Conservation (phyloP, 2,888 invertebrate species). For the Mythimna lalbum region DNA sequence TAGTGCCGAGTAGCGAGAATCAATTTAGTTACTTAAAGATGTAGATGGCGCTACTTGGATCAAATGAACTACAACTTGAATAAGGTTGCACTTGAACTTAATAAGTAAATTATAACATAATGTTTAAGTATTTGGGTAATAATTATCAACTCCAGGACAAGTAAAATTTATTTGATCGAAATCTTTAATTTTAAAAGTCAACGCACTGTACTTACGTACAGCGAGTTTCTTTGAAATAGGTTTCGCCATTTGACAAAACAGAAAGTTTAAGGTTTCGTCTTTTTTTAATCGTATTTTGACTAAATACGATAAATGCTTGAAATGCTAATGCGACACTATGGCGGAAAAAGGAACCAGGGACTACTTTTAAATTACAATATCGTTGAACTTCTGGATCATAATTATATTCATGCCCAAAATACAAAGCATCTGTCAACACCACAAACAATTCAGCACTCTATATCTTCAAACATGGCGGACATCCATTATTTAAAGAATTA, state of each 20-base stretch:
- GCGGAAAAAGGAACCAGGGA: neutral
- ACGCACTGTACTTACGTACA: no score
- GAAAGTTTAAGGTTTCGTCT: neutral
- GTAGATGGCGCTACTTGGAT: slow-evolving; percentile 74
- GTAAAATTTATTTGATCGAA: no score
- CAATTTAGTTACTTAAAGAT: slow-evolving; percentile 35
- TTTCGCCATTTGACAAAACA: no score
- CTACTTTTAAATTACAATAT: neutral
- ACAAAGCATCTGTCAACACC: neutral
- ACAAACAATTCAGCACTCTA: slow-evolving; percentile 3
- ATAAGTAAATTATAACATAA: neutral
- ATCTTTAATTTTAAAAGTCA: no score
- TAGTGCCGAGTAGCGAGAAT: slow-evolving; percentile 68
- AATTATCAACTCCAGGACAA: no score
- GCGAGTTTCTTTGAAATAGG: no score
- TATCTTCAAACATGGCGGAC: slow-evolving; percentile 25
- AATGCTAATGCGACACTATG: neutral
- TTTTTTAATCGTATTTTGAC: neutral
- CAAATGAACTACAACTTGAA: neutral
- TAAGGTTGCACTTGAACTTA: neutral
- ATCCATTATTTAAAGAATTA: slow-evolving; percentile 26
- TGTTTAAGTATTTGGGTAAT: no score
- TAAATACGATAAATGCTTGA: no score
- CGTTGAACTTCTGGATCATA: neutral
- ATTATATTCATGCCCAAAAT: neutral